Conservation (phyloP, 1,140 invertebrate species). For the Parapsyche elsis region DNA sequence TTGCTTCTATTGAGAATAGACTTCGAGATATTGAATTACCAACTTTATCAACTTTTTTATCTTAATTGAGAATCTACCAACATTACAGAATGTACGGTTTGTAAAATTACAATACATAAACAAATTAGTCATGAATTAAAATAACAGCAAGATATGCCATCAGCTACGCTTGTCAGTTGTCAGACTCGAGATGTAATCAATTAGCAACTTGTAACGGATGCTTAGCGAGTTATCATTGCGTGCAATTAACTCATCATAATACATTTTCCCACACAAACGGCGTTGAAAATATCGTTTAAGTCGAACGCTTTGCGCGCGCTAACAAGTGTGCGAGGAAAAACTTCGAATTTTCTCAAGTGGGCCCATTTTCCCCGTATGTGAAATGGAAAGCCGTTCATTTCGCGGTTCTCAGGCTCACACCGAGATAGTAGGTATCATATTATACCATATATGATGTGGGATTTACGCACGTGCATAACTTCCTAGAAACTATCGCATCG, state of each 20-base stretch:
- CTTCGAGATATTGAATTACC: too few species aligned
- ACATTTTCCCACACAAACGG: slow-evolving; percentile 2
- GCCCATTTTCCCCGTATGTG: slow-evolving; percentile 11
- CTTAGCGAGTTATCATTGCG: background rate
- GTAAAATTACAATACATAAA: too few species aligned
- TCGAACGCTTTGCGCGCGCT: background rate
- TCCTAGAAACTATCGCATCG: background rate
- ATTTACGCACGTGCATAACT: slow-evolving; percentile 28
- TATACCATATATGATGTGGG: slow-evolving; percentile 25
- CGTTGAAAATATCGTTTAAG: too few species aligned
- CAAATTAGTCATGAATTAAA: too few species aligned
- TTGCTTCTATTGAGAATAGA: too few species aligned
- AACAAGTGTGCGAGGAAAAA: slow-evolving; percentile 5
- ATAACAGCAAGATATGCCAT: too few species aligned
- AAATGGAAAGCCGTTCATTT: slow-evolving; percentile 29
- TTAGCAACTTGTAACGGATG: background rate
- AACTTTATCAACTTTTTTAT: too few species aligned
- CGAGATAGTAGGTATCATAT: background rate
- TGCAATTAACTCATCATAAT: slow-evolving; percentile 1
- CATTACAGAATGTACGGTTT: too few species aligned
- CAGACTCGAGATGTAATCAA: background rate
- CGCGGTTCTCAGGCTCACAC: background rate
- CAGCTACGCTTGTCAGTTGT: background rate
- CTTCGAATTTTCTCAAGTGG: slow-evolving; percentile 19
- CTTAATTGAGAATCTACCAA: too few species aligned